Evolutionary conservation across 2,888 invertebrate genomes (phyloP).

Genomic region (Philonicus albiceps): DNA sequence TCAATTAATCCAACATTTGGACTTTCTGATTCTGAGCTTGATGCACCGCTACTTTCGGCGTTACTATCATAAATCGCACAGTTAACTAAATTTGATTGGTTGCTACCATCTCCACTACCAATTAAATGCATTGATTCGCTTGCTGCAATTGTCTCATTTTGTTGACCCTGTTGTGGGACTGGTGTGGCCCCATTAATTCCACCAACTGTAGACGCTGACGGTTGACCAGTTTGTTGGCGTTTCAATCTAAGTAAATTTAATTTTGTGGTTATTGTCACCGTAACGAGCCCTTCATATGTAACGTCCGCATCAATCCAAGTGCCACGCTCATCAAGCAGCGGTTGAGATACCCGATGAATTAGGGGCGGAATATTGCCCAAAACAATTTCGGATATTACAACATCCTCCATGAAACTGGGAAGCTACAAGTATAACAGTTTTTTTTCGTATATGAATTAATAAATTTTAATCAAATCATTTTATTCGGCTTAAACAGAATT

Average conservation of each 20-base stretch:
- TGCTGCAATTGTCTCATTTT: slow-evolving; percentile 10
- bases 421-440: slow-evolving; percentile 61
- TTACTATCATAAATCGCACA: slow-evolving; percentile 61
- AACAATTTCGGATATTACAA: slow-evolving; percentile 75
- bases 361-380: slow-evolving; percentile 73
- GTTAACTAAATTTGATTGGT: slow-evolving; percentile 44
- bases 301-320: slow-evolving; percentile 85
- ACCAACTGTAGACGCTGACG: slow-evolving; percentile 33
- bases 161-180: slow-evolving; percentile 44
- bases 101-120: neutral
- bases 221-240: slow-evolving; percentile 51
- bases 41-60: slow-evolving; percentile 62
- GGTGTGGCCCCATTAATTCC: neutral
- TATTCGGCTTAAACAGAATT: too few species aligned
- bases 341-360: slow-evolving; percentile 70
- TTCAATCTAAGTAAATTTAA: slow-evolving; percentile 68
- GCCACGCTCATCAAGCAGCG: slow-evolving; percentile 78
- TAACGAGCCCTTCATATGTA: slow-evolving; percentile 74
- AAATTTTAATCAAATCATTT: too few species aligned
- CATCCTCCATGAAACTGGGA: slow-evolving; percentile 84
- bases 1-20: slow-evolving; percentile 51
- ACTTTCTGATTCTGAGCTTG: slow-evolving; percentile 60
- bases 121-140: neutral
- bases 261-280: slow-evolving; percentile 81
- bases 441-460: too few species aligned